phyloP scores from a whole-genome alignment of 1,140 invertebrate species.

The Calliphora vicina region DNA sequence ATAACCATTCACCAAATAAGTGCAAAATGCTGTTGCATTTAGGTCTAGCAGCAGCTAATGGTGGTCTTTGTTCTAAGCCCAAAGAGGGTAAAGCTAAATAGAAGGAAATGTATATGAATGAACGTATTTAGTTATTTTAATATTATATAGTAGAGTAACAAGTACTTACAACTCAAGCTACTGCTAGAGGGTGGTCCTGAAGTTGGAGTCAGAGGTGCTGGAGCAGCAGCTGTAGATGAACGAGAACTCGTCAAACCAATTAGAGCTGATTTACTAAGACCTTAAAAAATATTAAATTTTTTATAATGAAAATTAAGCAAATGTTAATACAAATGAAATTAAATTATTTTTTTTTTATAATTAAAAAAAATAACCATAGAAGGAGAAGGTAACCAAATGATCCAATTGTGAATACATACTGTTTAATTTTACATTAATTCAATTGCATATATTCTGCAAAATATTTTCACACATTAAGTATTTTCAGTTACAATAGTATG shows the following conservation, averaged over 20 bases:
- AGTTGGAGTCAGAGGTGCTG: slow-evolving; percentile 73
- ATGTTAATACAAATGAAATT: background rate
- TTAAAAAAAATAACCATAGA: background rate
- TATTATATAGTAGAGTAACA: background rate
- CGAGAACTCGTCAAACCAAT: slow-evolving; percentile 79
- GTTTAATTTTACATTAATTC: no score
- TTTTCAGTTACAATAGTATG: no score
- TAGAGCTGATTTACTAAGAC: slow-evolving; percentile 80
- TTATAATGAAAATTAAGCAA: background rate
- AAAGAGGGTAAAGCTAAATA: slow-evolving; percentile 64
- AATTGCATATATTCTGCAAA: no score
- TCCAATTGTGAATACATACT: slow-evolving; percentile 26
- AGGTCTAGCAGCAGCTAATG: slow-evolving; percentile 79
- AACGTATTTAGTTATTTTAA: slow-evolving; percentile 16
- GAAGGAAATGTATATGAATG: slow-evolving; percentile 25
- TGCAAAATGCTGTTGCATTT: slow-evolving; percentile 94
- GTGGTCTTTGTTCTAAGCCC: slow-evolving; percentile 67
- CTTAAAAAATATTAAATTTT: no score
- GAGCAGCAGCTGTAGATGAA: slow-evolving; percentile 67
- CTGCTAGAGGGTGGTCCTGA: slow-evolving; percentile 75
- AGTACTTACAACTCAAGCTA: slow-evolving; percentile 70
- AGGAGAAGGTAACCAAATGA: slow-evolving; percentile 39
- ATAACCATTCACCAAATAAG: slow-evolving; percentile 95
- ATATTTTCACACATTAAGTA: no score
- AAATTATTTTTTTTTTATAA: background rate